Percentiles rank a stretch among this genome's conserved stretches.
These are phyloP conservation scores for Enteromius afrohamiltoni DNA, from an alignment of 2,797 vertebrate genomes.

Conservation along the genomic window DNA sequence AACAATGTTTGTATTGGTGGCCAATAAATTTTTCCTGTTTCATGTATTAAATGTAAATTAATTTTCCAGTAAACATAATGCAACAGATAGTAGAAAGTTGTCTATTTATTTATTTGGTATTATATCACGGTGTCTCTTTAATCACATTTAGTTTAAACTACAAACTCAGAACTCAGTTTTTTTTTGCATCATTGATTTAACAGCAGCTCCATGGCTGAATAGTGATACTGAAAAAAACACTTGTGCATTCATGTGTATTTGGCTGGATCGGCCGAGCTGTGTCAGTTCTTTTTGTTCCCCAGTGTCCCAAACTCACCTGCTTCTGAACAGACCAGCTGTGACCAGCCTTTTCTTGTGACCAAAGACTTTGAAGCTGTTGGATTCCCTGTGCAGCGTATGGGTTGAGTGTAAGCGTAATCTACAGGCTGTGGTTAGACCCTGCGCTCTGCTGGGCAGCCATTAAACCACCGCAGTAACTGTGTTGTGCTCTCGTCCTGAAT, in stretches of 20 bases:
- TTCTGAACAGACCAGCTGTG: constrained; percentile 24
- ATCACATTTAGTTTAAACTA: background rate
- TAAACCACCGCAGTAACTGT: constrained; percentile 41
- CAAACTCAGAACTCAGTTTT: background rate
- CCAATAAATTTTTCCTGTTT: background rate
- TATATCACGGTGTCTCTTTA: background rate
- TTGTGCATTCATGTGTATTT: constrained; percentile 15
- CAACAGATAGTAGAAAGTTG: background rate
- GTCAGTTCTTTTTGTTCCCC: constrained; percentile 24
- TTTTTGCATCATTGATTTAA: background rate
- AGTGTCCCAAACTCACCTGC: constrained; percentile 11
- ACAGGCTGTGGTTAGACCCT: constrained; percentile 30
- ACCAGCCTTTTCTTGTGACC: constrained; percentile 17
- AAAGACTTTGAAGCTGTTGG: constrained; percentile 1
- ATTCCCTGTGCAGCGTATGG: background rate
- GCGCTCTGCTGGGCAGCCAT: constrained; percentile 28
- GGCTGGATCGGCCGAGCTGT: constrained; percentile 9
- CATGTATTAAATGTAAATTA: no score
- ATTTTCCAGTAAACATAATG: background rate
- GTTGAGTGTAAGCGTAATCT: constrained; percentile 11
- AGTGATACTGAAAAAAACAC: background rate
- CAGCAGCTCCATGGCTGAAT: background rate
- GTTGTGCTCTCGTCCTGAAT: constrained; percentile 45
- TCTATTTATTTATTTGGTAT: background rate
- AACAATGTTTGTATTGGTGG: background rate